Evolutionary conservation across 2,113 vertebrate genomes (phyloP).

Genomic region (Phoenicopterus ruber): DNA sequence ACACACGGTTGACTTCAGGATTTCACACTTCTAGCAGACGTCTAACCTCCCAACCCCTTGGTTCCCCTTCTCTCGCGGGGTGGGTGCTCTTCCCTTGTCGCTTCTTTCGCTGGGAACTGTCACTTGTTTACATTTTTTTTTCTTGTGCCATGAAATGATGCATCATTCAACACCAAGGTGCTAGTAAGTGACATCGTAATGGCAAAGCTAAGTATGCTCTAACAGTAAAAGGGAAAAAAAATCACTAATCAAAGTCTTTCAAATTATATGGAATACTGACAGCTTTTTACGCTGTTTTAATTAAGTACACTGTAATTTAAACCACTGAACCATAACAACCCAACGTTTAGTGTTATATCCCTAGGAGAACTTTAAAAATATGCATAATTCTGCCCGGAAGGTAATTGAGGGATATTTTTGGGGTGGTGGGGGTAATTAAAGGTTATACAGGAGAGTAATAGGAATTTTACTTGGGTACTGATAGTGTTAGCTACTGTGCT

Average conservation of each 20-base stretch:
- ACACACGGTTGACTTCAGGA: neutral
- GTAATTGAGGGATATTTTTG: slow-evolving; percentile 70
- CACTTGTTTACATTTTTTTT: neutral
- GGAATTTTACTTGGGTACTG: slow-evolving; percentile 47
- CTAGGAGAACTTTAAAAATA: slow-evolving; percentile 71
- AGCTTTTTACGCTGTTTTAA: slow-evolving; percentile 72
- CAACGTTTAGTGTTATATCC: slow-evolving; percentile 68
- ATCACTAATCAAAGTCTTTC: slow-evolving; percentile 47
- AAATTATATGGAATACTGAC: slow-evolving; percentile 48
- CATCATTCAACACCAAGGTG: neutral
- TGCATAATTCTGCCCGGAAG: slow-evolving; percentile 61
- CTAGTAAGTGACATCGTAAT: neutral
- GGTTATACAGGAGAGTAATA: slow-evolving; percentile 56
- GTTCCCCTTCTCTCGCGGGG: neutral
- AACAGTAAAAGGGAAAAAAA: slow-evolving; percentile 13
- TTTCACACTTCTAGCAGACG: neutral
- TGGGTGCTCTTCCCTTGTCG: neutral
- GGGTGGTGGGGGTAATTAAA: slow-evolving; percentile 68
- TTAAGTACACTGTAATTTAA: slow-evolving; percentile 71
- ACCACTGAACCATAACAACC: slow-evolving; percentile 63
- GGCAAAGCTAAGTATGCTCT: slow-evolving; percentile 6
- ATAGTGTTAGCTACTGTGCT: slow-evolving; percentile 46
- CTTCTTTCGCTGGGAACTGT: neutral
- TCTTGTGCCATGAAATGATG: neutral
- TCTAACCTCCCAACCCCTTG: neutral